These are phyloP conservation scores for Aphyosemion australe DNA, from an alignment of 2,113 vertebrate species.

Conservation along the genomic window DNA sequence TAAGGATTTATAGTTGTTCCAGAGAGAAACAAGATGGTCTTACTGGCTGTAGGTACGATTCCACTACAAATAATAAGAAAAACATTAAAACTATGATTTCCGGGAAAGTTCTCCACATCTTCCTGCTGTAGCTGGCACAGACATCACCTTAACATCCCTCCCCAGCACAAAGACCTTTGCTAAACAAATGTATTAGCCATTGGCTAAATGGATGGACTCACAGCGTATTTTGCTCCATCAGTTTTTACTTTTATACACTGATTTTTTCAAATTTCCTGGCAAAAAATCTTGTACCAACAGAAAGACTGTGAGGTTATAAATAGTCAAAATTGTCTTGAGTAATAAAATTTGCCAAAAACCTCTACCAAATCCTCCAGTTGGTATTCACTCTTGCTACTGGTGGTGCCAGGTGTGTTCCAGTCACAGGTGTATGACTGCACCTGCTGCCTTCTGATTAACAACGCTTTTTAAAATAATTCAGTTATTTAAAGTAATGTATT, in stretches of 20 bases:
- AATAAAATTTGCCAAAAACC: no score
- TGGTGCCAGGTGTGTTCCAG: no score
- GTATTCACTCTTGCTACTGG: no score
- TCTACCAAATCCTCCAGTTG: no score
- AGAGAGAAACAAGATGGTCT: background rate
- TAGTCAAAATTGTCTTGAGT: no score
- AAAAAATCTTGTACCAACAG: no score
- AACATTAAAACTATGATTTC: no score
- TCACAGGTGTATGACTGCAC: no score
- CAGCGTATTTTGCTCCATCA: background rate
- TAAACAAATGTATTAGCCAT: background rate
- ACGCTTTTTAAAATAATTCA: no score
- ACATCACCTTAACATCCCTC: background rate
- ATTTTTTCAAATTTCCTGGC: background rate
- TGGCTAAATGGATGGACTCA: conserved; percentile 2
- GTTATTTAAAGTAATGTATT: no score
- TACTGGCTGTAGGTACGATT: background rate
- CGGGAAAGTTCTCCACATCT: background rate
- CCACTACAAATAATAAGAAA: background rate
- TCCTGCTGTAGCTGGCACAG: background rate
- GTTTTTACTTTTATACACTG: background rate
- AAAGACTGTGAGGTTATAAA: no score
- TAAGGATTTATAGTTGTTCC: background rate
- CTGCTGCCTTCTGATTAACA: no score
- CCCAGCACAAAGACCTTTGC: background rate